Evolutionary conservation across 2,113 vertebrate species (phyloP).

Genomic region (Crotalus tigris): DNA sequence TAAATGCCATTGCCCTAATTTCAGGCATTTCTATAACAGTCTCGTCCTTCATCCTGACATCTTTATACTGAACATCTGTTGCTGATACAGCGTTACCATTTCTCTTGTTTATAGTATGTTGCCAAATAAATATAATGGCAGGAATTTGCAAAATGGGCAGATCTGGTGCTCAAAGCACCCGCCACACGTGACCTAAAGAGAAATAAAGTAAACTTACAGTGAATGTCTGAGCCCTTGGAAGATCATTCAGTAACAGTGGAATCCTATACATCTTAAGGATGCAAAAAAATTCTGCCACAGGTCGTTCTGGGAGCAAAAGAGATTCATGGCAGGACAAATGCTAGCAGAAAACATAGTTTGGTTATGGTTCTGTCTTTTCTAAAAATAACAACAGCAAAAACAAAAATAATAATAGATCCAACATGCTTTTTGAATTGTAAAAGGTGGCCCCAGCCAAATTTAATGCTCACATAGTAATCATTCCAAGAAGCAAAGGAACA

Average conservation of each 20-base stretch:
- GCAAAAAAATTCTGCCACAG: background rate
- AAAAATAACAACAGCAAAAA: background rate
- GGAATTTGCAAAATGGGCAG: slow-evolving; percentile 16
- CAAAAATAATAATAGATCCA: background rate
- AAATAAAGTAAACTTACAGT: background rate
- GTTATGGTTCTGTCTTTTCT: background rate
- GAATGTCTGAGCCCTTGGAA: background rate
- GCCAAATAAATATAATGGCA: slow-evolving; percentile 29
- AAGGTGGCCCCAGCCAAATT: background rate
- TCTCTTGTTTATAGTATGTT: slow-evolving; percentile 31
- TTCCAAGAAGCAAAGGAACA: background rate
- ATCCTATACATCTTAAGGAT: background rate
- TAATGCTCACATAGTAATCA: background rate
- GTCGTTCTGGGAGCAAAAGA: background rate
- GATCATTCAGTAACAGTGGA: background rate
- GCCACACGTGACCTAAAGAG: background rate
- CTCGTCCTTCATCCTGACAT: slow-evolving; percentile 1
- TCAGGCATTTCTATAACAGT: background rate
- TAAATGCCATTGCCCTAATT: background rate
- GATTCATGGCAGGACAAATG: background rate
- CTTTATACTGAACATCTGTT: slow-evolving; percentile 20
- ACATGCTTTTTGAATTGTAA: background rate
- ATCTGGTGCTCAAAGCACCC: background rate
- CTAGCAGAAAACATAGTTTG: background rate
- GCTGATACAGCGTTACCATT: slow-evolving; percentile 12